phyloP scores from a whole-genome alignment of 2,888 invertebrate species.

The Amiota communis region DNA sequence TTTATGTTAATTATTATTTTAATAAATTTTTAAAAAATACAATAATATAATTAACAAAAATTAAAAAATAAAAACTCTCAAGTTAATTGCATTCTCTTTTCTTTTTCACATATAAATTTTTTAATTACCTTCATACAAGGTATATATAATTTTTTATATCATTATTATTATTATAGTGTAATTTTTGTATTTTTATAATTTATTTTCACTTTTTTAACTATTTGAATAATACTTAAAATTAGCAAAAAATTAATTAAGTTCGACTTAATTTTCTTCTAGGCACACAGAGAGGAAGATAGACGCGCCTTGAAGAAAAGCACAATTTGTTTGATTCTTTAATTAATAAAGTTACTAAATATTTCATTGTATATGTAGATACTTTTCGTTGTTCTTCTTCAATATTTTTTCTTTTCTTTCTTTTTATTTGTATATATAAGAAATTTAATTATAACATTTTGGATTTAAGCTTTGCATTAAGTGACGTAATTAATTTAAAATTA shows the following conservation, averaged over 20 bases:
- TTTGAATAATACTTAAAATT: slow-evolving; percentile 63
- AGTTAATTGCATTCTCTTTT: slow-evolving; percentile 57
- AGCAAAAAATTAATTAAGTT: slow-evolving; percentile 62
- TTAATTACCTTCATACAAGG: slow-evolving; percentile 46
- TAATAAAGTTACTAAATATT: slow-evolving; percentile 24
- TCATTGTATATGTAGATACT: background rate
- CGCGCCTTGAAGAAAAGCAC: slow-evolving; percentile 57
- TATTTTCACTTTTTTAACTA: slow-evolving; percentile 36
- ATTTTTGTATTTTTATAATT: slow-evolving; percentile 30
- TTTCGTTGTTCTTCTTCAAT: slow-evolving; percentile 18
- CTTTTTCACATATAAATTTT: slow-evolving; percentile 35
- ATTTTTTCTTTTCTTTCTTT: slow-evolving; percentile 21
- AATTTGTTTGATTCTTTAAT: slow-evolving; percentile 40
- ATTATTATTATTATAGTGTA: slow-evolving; percentile 25
- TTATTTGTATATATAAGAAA: slow-evolving; percentile 27
- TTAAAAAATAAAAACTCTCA: slow-evolving; percentile 18
- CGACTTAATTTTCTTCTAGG: slow-evolving; percentile 60
- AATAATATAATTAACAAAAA: slow-evolving; percentile 47
- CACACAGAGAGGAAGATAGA: slow-evolving; percentile 28
- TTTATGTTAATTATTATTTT: slow-evolving; percentile 47
- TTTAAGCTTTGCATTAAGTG: slow-evolving; percentile 60
- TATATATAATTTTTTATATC: slow-evolving; percentile 40
- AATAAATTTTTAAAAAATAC: slow-evolving; percentile 47
- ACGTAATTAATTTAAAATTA: slow-evolving; percentile 46
- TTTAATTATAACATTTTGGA: slow-evolving; percentile 37